Percentiles rank a stretch among this genome's conserved stretches.
These are phyloP conservation scores for Eristalis intricaria DNA, from an alignment of 2,888 invertebrate genomes.

Conservation along the genomic window DNA sequence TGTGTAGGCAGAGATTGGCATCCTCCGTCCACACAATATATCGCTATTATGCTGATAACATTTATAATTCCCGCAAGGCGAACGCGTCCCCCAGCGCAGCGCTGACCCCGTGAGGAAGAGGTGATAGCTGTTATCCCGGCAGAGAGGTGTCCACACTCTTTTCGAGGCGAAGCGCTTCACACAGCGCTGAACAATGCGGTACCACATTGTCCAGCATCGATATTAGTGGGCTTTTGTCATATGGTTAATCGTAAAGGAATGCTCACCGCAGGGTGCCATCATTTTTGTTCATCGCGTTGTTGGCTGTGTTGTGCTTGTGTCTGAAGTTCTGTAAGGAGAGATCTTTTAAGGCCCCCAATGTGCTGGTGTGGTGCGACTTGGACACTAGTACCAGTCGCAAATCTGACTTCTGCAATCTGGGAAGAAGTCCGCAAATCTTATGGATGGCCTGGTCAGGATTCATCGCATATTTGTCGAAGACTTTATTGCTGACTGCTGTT, in stretches of 20 bases:
- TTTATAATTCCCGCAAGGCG: constrained; percentile 69
- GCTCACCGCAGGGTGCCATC: constrained; percentile 66
- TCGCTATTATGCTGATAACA: constrained; percentile 70
- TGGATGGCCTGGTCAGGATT: constrained; percentile 58
- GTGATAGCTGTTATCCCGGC: constrained; percentile 70
- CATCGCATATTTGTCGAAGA: constrained; percentile 71
- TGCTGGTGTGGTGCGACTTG: constrained; percentile 58
- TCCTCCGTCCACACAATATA: constrained; percentile 70
- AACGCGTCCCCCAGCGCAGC: constrained; percentile 39
- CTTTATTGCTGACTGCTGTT: constrained; percentile 64
- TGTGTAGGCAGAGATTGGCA: constrained; percentile 71
- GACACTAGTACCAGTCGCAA: constrained; percentile 50
- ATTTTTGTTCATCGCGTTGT: constrained; percentile 7
- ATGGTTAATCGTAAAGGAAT: constrained; percentile 71
- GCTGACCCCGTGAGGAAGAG: constrained; percentile 60
- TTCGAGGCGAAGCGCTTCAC: constrained; percentile 47
- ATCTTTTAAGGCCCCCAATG: constrained; percentile 23
- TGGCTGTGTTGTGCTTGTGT: constrained; percentile 4
- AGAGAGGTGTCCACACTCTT: constrained; percentile 66
- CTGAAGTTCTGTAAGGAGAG: constrained; percentile 2
- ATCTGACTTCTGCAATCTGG: constrained; percentile 68
- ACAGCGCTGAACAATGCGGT: constrained; percentile 62
- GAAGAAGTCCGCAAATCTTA: constrained; percentile 65
- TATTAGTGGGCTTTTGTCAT: constrained; percentile 71
- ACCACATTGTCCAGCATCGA: constrained; percentile 70